Percentiles rank a stretch among this genome's conserved stretches.
phyloP scores from a whole-genome alignment of 2,113 vertebrate species.

The Mionectes macconnelli region DNA sequence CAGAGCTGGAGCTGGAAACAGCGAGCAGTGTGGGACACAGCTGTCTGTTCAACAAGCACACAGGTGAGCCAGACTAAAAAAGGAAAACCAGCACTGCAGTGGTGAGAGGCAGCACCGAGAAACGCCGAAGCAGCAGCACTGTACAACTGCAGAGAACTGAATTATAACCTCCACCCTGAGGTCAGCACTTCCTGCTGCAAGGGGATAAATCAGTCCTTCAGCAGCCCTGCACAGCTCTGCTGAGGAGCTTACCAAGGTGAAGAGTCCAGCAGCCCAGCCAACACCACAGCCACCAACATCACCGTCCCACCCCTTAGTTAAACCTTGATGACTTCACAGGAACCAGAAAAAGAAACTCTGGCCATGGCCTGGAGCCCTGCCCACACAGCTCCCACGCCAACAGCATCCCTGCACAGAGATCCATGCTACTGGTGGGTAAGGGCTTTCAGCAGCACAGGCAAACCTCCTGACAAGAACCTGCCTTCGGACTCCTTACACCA shows the following conservation, averaged over 20 bases:
- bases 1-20: background rate
- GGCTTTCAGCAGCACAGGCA: background rate
- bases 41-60: background rate
- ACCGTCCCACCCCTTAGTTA: background rate
- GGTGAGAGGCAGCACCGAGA: background rate
- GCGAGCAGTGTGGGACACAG: background rate
- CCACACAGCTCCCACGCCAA: background rate
- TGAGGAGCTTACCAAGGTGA: background rate
- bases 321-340: background rate
- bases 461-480: background rate
- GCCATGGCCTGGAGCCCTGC: background rate
- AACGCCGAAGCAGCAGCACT: background rate
- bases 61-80: background rate
- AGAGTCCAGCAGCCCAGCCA: background rate
- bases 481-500: background rate
- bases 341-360: background rate
- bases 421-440: accelerated
- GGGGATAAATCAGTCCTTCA: background rate
- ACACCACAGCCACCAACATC: background rate
- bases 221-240: background rate
- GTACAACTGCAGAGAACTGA: background rate
- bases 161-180: background rate
- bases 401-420: background rate
- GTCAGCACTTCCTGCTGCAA: background rate
- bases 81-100: background rate